A percentile compares a stretch with the other conserved stretches of the same genome.
Evolutionary conservation across 1,140 invertebrate species (phyloP).

Genomic region (Oedothorax gibbosus): DNA sequence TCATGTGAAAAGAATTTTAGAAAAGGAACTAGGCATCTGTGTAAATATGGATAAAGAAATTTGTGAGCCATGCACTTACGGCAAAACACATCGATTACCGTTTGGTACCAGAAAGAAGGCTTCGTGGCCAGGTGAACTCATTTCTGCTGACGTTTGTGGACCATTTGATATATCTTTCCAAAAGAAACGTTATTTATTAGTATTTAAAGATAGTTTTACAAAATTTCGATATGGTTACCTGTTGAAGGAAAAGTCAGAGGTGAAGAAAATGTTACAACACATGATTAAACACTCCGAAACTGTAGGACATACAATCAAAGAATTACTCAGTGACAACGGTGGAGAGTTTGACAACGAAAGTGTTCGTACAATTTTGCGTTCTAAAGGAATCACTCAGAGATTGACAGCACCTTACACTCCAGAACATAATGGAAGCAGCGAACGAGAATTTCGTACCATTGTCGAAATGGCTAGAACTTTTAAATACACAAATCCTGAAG

Average conservation of each 20-base stretch:
- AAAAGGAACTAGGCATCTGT: constrained; percentile 2
- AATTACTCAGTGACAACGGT: constrained; percentile 49
- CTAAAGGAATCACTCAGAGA: constrained; percentile 21
- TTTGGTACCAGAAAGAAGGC: constrained; percentile 17
- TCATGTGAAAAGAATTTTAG: background rate
- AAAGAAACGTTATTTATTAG: constrained; percentile 27
- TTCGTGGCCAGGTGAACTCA: background rate
- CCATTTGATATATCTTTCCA: constrained; percentile 39
- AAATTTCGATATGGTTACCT: constrained; percentile 21
- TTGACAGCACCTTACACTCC: constrained; percentile 47
- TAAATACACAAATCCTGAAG: constrained; percentile 29
- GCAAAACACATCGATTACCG: constrained; percentile 14
- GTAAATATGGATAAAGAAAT: constrained; percentile 25
- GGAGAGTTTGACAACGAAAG: constrained; percentile 32
- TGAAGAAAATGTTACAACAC: background rate
- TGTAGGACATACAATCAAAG: background rate
- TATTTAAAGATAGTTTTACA: constrained; percentile 34
- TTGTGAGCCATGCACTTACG: constrained; percentile 13
- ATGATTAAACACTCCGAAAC: constrained; percentile 17
- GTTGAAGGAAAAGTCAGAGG: constrained; percentile 45
- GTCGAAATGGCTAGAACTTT: constrained; percentile 33
- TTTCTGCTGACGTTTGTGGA: constrained; percentile 22
- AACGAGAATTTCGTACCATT: constrained; percentile 37
- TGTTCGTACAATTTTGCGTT: background rate
- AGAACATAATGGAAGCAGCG: constrained; percentile 42